Percentiles rank a stretch among this genome's conserved stretches.
Evolutionary conservation across 1,140 invertebrate species (phyloP).

Genomic region (Drosophila nigromelanica): DNA sequence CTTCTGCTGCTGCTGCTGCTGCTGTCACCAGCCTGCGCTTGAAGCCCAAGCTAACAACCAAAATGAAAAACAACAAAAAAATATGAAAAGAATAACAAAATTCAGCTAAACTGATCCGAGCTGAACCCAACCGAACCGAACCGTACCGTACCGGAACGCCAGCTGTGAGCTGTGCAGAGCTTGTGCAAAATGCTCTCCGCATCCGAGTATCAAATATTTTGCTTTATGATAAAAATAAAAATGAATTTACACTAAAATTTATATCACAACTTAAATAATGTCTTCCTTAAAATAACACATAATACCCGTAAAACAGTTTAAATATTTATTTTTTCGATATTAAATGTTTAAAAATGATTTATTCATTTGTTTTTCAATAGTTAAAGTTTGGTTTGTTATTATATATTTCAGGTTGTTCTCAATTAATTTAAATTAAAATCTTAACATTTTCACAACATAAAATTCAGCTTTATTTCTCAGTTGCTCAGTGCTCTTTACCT

Average conservation of each 20-base stretch:
- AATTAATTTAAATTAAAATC: no score
- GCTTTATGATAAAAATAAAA: slow-evolving; percentile 18
- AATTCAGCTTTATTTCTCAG: no score
- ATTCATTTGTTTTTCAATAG: no score
- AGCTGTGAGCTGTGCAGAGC: slow-evolving; percentile 21
- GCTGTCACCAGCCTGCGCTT: slow-evolving; percentile 44
- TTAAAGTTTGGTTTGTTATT: no score
- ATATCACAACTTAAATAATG: no score
- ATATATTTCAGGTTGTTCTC: no score
- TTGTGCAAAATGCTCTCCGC: slow-evolving; percentile 9
- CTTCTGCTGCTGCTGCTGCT: slow-evolving; percentile 36
- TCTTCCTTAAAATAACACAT: no score
- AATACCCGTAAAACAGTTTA: no score
- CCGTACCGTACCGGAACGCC: slow-evolving; percentile 16
- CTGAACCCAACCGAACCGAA: slow-evolving; percentile 26
- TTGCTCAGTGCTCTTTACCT: background rate
- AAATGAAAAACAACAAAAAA: slow-evolving; percentile 3
- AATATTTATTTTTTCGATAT: no score
- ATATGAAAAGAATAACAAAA: background rate
- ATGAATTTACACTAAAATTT: no score
- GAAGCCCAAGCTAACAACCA: slow-evolving; percentile 22
- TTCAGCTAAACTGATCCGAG: slow-evolving; percentile 7
- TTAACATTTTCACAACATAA: no score
- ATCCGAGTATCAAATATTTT: slow-evolving; percentile 30
- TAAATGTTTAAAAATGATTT: no score